Evolutionary conservation across 1,140 invertebrate species (phyloP), one percentile per base, ranked within the genome.

Genomic region (Philotrypesis tridentata): DNA sequence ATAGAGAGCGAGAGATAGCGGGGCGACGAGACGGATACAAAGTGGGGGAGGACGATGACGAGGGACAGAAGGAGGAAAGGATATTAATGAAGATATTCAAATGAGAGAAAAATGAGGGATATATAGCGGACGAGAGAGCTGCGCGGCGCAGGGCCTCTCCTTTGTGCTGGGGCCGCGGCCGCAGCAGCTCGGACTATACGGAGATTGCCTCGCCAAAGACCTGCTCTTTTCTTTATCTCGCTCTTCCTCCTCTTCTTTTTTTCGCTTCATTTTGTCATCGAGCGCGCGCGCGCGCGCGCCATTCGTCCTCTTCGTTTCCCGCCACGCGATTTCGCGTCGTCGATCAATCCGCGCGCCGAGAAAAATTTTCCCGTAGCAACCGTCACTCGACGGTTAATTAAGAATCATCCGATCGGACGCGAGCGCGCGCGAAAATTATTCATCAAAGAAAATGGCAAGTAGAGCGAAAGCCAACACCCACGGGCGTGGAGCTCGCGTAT

Each of bases 41-140:
- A 40, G 77, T 81, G 25, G 74, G 65, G 21, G 40, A 68, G 17
- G 31, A 43, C 31, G 43, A 67, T 33, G n/a, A 27, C 37, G 81
- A 63, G 82, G 81, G 60, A 29, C 78, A 80, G 83, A 75, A 82
- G 85, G 82, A 85, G 83, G 77, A 81, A 85, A 72, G 84, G 82
- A 85, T 87, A 89, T 89, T 90, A 89, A 90, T 89, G 88, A 89
- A 90, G 88, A 89, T 89, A 89, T 90, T 90, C 86, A 89, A 89
- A 90, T 89, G 89, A 89, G 88, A 88, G 48, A 86, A 88, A 89
- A 90, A 89, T 82, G 74, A 82, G 43, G 43, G 73, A 75, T 11
- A 48, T 5, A 21, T 4, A 48, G 43, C 43, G 82, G 12, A 14
- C 12, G 29, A 61, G 82, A 74, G n/a, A n/a, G n/a, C n/a, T n/a